Conservation (phyloP, 2,797 vertebrate genomes). For the Prunella strophiata region DNA sequence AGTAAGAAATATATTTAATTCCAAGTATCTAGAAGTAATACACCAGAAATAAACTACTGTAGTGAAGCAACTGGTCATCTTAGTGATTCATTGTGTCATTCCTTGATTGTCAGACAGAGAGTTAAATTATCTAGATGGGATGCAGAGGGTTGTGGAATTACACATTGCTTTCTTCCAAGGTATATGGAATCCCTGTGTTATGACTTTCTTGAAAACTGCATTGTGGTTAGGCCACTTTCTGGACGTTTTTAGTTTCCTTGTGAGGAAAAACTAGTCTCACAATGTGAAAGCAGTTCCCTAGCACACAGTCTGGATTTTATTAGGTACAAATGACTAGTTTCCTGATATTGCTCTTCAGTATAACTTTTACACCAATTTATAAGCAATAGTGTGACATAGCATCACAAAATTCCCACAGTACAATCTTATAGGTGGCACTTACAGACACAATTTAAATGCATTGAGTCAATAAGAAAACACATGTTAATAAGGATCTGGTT, state of each 20-base stretch:
- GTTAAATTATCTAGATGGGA: background rate
- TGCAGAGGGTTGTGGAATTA: background rate
- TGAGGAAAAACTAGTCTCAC: background rate
- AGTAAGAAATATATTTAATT: background rate
- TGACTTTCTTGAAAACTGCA: background rate
- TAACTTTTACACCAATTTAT: background rate
- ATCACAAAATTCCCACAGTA: background rate
- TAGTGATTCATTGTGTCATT: background rate
- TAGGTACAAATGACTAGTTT: conserved; percentile 19
- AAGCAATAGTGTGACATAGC: background rate
- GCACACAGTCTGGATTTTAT: background rate
- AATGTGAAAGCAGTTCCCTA: background rate
- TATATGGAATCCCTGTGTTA: conserved; percentile 1
- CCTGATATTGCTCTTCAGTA: background rate
- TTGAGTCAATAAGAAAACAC: background rate
- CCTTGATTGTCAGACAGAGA: background rate
- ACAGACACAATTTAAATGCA: background rate
- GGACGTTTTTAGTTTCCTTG: background rate
- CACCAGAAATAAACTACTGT: background rate
- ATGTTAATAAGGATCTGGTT: background rate
- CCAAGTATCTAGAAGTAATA: background rate
- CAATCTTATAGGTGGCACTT: background rate
- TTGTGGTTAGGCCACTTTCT: background rate
- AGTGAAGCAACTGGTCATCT: background rate
- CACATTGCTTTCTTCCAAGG: background rate